phyloP scores from a whole-genome alignment of 2,797 vertebrate species.

The Poeciliopsis infans region DNA sequence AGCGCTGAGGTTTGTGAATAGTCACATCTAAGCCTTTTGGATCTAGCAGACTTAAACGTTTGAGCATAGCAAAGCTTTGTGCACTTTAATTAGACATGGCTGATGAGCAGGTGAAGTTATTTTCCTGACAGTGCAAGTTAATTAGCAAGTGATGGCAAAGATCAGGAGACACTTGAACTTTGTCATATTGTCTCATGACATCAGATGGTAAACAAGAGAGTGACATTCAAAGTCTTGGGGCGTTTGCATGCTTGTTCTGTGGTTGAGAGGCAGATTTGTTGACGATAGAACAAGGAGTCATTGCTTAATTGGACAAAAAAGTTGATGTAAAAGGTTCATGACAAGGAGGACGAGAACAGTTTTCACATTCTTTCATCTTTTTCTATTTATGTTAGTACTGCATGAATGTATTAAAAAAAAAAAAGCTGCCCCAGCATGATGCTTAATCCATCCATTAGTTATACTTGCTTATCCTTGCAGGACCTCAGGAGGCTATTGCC shows the following conservation, averaged over 20 bases:
- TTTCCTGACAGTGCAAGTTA: conserved; percentile 11
- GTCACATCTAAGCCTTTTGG: background rate
- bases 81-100: conserved; percentile 21
- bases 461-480: background rate
- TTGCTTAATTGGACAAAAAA: conserved; percentile 24
- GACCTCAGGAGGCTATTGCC: background rate
- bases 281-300: conserved; percentile 14
- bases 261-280: background rate
- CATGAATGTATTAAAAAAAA: too few species aligned
- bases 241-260: background rate
- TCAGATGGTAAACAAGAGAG: conserved; percentile 17
- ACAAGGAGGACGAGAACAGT: conserved; percentile 31
- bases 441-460: background rate
- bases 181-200: background rate
- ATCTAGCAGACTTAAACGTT: conserved; percentile 6
- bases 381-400: conserved; percentile 4
- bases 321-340: conserved; percentile 30
- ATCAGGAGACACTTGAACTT: conserved; percentile 13
- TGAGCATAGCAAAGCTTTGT: conserved; percentile 2
- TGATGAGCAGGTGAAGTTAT: conserved; percentile 16
- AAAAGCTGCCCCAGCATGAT: background rate
- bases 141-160: conserved; percentile 13
- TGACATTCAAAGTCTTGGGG: background rate
- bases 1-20: background rate
- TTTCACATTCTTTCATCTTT: conserved; percentile 30